phyloP scores from a whole-genome alignment of 2,888 invertebrate species.

The Euclidia mi region DNA sequence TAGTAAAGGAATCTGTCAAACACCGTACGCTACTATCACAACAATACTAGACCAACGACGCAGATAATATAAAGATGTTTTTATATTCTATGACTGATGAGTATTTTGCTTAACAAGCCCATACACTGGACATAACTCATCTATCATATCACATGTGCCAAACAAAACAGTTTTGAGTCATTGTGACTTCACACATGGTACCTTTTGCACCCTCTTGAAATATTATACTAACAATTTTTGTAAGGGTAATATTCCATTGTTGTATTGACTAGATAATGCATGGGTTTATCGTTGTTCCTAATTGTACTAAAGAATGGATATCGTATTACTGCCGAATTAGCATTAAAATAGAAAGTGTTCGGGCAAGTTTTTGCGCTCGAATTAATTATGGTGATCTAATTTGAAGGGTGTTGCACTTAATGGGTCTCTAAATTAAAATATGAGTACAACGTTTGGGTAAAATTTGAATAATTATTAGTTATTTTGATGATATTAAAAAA shows the following conservation, averaged over 20 bases:
- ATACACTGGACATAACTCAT: conserved; percentile 58
- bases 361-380: conserved; percentile 74
- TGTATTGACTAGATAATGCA: conserved; percentile 87
- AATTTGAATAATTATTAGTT: too few relatives aligned
- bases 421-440: too few relatives aligned
- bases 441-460: too few relatives aligned
- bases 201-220: conserved; percentile 84
- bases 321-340: conserved; percentile 85
- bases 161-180: conserved; percentile 75
- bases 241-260: conserved; percentile 85
- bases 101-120: conserved; percentile 12
- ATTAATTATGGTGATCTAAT: conserved; percentile 82
- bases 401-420: conserved; percentile 34
- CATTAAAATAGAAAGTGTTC: conserved; percentile 78
- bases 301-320: conserved; percentile 85
- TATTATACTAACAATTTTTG: conserved; percentile 88
- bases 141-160: conserved; percentile 72
- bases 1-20: too few relatives aligned
- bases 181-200: conserved; percentile 87
- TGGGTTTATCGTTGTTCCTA: conserved; percentile 86
- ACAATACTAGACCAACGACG: too few relatives aligned
- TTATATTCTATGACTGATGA: background rate
- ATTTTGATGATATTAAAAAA: too few relatives aligned
- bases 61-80: background rate
- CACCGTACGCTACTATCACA: too few relatives aligned